Percentiles rank a stretch among this genome's conserved stretches.
Conservation (phyloP, 2,888 invertebrate genomes). For the Dione vanillae region DNA sequence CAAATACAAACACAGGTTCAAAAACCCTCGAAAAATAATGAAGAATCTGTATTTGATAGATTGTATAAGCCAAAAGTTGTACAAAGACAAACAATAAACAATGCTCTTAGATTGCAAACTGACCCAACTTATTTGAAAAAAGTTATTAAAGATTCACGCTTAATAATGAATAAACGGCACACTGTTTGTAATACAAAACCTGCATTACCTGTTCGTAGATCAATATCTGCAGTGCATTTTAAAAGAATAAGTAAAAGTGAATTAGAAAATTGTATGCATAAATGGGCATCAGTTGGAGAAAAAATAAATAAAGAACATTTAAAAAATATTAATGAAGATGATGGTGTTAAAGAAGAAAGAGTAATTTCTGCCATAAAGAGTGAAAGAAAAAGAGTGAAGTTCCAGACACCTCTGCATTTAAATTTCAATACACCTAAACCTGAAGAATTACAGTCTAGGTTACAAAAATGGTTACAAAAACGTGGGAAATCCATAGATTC, state of each 20-base stretch:
- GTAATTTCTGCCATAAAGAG: constrained; percentile 71
- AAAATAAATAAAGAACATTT: constrained; percentile 65
- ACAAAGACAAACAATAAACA: constrained; percentile 50
- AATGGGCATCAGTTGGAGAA: constrained; percentile 74
- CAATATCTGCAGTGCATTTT: constrained; percentile 79
- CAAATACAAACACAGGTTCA: constrained; percentile 46
- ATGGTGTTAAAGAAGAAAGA: constrained; percentile 57
- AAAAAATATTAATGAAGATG: constrained; percentile 65
- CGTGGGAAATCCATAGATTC: constrained; percentile 76
- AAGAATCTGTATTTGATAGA: constrained; percentile 71
- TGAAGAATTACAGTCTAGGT: constrained; percentile 68
- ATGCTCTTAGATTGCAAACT: constrained; percentile 58
- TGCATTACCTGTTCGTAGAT: constrained; percentile 61
- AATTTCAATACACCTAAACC: constrained; percentile 70
- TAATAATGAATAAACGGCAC: constrained; percentile 61
- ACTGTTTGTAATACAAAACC: constrained; percentile 57
- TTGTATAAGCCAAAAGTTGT: constrained; percentile 68
- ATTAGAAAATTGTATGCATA: constrained; percentile 68
- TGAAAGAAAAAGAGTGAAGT: constrained; percentile 73
- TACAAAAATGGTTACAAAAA: constrained; percentile 81
- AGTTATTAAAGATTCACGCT: constrained; percentile 56
- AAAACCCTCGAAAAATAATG: constrained; percentile 40
- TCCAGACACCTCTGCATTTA: constrained; percentile 64
- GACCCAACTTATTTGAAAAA: constrained; percentile 65
- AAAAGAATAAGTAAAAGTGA: constrained; percentile 69